Base-by-base conservation (phyloP, 2,113 vertebrate species). In the Siniperca chuatsi region DNA sequence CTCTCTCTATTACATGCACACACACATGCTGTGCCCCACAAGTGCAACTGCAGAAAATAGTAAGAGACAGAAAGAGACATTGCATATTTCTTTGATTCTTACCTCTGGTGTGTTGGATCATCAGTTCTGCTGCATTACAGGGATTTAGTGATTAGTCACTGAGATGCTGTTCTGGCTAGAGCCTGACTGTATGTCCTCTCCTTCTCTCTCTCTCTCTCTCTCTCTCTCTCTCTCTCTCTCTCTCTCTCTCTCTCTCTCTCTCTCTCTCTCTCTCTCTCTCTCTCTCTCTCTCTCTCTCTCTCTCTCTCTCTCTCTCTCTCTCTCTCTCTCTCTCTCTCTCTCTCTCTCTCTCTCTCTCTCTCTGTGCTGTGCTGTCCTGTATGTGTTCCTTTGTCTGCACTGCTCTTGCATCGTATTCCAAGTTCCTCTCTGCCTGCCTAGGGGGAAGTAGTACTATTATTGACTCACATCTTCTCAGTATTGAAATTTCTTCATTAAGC, bases 361-460 rank as follows among this genome's bases (percentile, higher is more conserved):
- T 29, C 57, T 6, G 46, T 46, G 23, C 81, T 82, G 46, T 40
- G 42, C 86, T 82, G 68, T 87, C 69, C 88, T 68, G 75, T 84
- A 70, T 79, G 75, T 90, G 81, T 64, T 82, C 67, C 72, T 87
- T 73, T 87, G 73, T 82, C 82, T 83, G 90, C 90, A 76, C 61
- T 83, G 82, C 82, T 92, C 68, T 79, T 68, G 37, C 42, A 29
- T 61, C 78, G 75, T 62, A 65, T 79, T 84, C 81, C 58, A 79
- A 88, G 78, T 81, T 82, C 64, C 70, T 48, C 71, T 79, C 35
- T 71, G 62, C 58, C 75, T 74, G 86, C 62, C 74, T 25, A 16
- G n/a, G 40, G 64, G 75, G 50, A 50, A 33, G 76, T 37, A 73
- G 37, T 13, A 40, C 42, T 25, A 48, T 75, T 57, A 42, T 8